Conservation (phyloP, 1,140 invertebrate species). For the Streblospio benedicti region DNA sequence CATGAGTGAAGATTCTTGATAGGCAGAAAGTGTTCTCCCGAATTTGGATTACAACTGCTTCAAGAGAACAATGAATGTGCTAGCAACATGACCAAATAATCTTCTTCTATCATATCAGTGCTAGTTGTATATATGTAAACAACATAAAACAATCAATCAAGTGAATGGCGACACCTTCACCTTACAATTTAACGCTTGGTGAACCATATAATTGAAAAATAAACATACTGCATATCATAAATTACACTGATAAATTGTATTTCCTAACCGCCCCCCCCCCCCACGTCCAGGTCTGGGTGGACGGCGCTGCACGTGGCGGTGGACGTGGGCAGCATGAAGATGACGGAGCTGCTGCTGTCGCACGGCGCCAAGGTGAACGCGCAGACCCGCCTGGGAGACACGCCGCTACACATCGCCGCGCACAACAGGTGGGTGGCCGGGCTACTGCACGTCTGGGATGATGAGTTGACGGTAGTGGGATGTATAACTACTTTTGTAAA, state of each 20-base stretch:
- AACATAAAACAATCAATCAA: not conserved
- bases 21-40: too few species aligned
- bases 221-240: not conserved
- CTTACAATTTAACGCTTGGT: too few species aligned
- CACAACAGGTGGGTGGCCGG: too few species aligned
- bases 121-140: not conserved
- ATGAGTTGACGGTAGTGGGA: too few species aligned
- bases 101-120: not conserved
- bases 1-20: too few species aligned
- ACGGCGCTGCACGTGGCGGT: not conserved
- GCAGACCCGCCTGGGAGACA: slow-evolving; percentile 1
- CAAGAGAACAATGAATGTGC: too few species aligned
- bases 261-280: not conserved
- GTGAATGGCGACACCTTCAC: not conserved
- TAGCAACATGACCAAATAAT: too few species aligned
- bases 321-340: not conserved
- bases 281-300: not conserved
- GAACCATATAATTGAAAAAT: not conserved
- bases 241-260: not conserved
- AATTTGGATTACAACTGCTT: too few species aligned
- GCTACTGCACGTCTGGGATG: too few species aligned
- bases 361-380: not conserved
- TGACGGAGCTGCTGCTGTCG: slow-evolving; percentile 1
- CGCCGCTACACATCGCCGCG: slow-evolving; percentile 5
- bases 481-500: too few species aligned